Base-by-base conservation (phyloP, 2,797 vertebrate genomes). In the Microtus californicus region DNA sequence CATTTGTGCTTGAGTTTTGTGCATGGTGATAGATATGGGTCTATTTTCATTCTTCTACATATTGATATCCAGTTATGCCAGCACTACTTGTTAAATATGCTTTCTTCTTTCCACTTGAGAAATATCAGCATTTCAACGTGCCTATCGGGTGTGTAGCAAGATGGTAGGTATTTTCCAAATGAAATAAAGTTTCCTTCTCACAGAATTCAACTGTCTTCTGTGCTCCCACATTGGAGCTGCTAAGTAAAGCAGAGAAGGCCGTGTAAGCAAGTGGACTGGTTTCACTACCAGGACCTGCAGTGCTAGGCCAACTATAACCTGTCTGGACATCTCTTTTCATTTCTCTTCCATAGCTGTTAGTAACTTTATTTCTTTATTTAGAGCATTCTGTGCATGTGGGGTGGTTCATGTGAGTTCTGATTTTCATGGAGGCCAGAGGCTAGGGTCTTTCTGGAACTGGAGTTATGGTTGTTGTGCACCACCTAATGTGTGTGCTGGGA, bases 151-250 rank as follows among this genome's bases (percentile, higher is more conserved):
- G 14, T 17, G 25, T 83, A 34, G 3, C 21, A 45, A 43, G 23
- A 10, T 15, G 1, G 15, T 51, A 90, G 23, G 4, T 45, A 86
- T 15, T 83, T 43, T 77, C 37, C 8, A 85, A 56, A 63, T 51
- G 59, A 93, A 94, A 94, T 73, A 11, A 63, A 67, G 77, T 92
- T 87, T 77, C n/a, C 80, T 92, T 86, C 40, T 86, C n/a, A 67
- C 43, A 90, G 61, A 94, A 45, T 74, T 29, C 61, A 48, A 54
- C 6, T 43, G 17, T n/a, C 54, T 73, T 83, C 63, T 54, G 1
- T 15, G 29, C 87, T 77, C 85, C 59, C 34, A 31, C 11, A 29
- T 11, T 14, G 54, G 67, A 29, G 9, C 23, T 77, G 14, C 15
- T 61, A 37, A 54, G 12, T 17, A 61, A 25, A 10, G 43, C 37